These are phyloP conservation scores for Apostichopus japonicus DNA, from an alignment of 35 echinoderm and acorn worm species.

Conservation along the genomic window DNA sequence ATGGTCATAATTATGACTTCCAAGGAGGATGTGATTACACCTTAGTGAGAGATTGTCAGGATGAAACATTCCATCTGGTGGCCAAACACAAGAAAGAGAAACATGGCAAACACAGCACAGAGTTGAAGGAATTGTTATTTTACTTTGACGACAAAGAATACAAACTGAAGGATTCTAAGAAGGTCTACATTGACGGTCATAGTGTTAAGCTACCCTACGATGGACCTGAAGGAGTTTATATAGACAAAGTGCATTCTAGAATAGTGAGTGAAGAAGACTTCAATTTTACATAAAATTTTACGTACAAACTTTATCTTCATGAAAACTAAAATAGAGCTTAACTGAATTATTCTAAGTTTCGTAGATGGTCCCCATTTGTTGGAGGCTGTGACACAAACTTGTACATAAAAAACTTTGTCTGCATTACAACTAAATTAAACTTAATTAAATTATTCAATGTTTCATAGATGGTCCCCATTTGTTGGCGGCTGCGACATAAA, in stretches of 20 bases:
- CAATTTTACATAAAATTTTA: not conserved
- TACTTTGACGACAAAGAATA: conserved; percentile 31
- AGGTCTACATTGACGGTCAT: conserved; percentile 39
- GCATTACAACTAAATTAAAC: too few relatives aligned
- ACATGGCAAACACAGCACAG: conserved; percentile 16
- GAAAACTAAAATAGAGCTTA: too few relatives aligned
- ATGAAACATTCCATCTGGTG: conserved; percentile 33
- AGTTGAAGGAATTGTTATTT: conserved; percentile 34
- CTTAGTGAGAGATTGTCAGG: conserved; percentile 70
- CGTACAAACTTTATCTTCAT: too few relatives aligned
- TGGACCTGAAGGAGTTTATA: conserved; percentile 3
- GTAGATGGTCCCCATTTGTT: too few relatives aligned
- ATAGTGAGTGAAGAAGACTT: not conserved
- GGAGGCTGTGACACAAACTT: too few relatives aligned
- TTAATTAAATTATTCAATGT: too few relatives aligned
- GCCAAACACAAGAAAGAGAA: conserved; percentile 48
- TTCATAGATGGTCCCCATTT: too few relatives aligned
- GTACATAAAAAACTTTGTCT: too few relatives aligned
- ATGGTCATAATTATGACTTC: conserved; percentile 72
- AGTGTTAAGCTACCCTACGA: conserved; percentile 24
- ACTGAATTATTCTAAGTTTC: too few relatives aligned
- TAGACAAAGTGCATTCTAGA: conserved; percentile 32
- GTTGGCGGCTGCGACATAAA: too few relatives aligned
- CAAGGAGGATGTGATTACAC: conserved; percentile 85
- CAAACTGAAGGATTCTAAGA: conserved; percentile 47